Evolutionary conservation across 2,797 vertebrate species (phyloP), one percentile per base, ranked within the genome.

Genomic region (Nothura maculosa): DNA sequence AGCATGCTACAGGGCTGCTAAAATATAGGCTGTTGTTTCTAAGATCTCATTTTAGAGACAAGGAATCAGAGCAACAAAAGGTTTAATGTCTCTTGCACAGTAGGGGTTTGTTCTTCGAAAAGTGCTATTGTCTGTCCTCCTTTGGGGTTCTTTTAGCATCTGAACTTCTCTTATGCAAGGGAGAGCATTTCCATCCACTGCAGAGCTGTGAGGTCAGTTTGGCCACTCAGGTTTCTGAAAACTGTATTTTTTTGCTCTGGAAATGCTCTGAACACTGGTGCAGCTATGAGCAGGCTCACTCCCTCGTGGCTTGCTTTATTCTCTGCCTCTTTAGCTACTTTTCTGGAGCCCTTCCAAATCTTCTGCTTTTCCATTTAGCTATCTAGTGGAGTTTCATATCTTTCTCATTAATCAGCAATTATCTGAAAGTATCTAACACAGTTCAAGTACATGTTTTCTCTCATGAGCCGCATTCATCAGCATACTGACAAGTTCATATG

Each of bases 131-230:
- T 22, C 2, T 73, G 2, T 10, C 5, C 16, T 12, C 4, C 3
- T 14, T 19, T 30, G 64, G 30, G 16, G 22, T 60, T 5, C 13
- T 86, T 52, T 54, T 30, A 62, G 30, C 21, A 27, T 6, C 32
- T 1, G 1, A 54, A 18, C 27, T 43, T 34, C 69, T 58, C 43
- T 61, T 42, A 8, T 6, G 27, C 38, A 38, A 74, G 12, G 8
- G 19, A 14, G 42, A 83, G 22, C 2, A 0, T 0, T 4, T 38
- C 9, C 19, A 21, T 22, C 16, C 3, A 2, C 19, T 48, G 21
- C 0, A 0, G 2, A 8, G 11, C 5, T 1, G 0, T 0, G 3
- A 32, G 30, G 7, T 27, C 34, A 74, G 12, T 25, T 30, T 3
- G 2, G 5, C 7, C 48, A 27, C 48, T 78, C 1, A 0, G 7